These are phyloP conservation scores for Channa argus DNA, from an alignment of 2,113 vertebrate species.

Conservation along the genomic window DNA sequence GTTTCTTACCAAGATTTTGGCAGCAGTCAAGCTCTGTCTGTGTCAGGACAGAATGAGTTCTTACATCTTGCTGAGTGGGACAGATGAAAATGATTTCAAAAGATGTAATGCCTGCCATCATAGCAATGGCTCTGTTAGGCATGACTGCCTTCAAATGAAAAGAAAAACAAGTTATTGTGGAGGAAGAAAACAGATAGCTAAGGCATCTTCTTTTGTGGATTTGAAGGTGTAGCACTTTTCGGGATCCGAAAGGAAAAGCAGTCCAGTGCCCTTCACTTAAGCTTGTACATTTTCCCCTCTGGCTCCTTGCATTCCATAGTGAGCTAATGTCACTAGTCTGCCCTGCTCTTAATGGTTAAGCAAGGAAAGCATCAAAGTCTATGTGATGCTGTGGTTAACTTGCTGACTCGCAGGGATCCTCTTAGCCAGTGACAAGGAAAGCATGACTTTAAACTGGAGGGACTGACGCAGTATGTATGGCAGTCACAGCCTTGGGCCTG, in stretches of 20 bases:
- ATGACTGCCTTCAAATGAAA: neutral
- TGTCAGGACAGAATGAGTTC: neutral
- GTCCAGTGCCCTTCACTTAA: neutral
- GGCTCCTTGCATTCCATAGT: neutral
- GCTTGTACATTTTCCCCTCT: neutral
- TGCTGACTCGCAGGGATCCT: slow-evolving; percentile 20
- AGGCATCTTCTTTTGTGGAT: neutral
- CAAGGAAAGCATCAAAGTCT: slow-evolving; percentile 1
- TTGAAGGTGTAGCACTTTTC: neutral
- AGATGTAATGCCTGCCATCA: neutral
- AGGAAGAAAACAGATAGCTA: neutral
- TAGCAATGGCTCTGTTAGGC: slow-evolving; percentile 1
- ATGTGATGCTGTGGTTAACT: slow-evolving; percentile 14
- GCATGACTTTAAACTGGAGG: slow-evolving; percentile 1
- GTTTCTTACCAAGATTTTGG: neutral
- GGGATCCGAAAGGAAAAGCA: neutral
- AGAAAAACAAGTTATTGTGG: neutral
- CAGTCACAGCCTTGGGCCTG: slow-evolving; percentile 1
- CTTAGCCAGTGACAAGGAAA: slow-evolving; percentile 5
- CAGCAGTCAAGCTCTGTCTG: neutral
- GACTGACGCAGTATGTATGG: slow-evolving; percentile 36
- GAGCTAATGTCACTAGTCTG: neutral
- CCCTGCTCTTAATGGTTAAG: neutral
- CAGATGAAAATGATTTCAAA: neutral
- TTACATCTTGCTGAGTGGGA: neutral